Conservation (phyloP, 2,113 vertebrate species). For the Laticauda laticaudata region DNA sequence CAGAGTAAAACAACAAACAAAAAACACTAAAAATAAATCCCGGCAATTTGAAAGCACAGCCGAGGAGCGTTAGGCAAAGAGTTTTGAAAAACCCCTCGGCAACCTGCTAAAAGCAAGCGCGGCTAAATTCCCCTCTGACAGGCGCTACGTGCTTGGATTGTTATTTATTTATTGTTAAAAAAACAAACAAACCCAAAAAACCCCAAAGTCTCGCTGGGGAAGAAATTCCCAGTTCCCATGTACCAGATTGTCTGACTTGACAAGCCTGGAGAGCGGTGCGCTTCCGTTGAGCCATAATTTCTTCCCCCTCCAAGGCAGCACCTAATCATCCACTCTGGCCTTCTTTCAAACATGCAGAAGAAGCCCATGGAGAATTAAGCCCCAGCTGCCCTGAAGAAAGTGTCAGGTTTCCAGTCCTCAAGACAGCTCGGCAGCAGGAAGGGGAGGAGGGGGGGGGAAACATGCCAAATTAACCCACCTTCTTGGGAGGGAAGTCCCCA, state of each 20-base stretch:
- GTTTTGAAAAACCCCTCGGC: too few relatives aligned
- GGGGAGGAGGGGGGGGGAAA: background rate
- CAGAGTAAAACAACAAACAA: background rate
- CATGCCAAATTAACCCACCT: background rate
- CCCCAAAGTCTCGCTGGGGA: background rate
- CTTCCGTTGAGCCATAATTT: background rate
- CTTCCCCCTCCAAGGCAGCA: background rate
- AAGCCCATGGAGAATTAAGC: background rate
- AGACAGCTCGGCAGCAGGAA: background rate
- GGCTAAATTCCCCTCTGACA: background rate
- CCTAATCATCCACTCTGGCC: background rate
- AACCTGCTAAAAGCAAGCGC: background rate
- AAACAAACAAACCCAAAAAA: background rate
- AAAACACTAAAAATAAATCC: background rate
- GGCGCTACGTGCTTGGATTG: background rate
- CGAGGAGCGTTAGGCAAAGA: background rate
- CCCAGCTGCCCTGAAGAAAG: background rate
- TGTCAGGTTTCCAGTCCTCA: background rate
- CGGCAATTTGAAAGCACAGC: background rate
- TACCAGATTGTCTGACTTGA: background rate
- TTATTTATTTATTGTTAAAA: background rate
- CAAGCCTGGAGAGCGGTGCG: background rate
- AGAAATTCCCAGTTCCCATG: background rate
- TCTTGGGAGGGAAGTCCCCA: background rate
- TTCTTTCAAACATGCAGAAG: background rate